Evolutionary conservation across 2,797 vertebrate species (phyloP).

Genomic region (Manis crassicaudata): DNA sequence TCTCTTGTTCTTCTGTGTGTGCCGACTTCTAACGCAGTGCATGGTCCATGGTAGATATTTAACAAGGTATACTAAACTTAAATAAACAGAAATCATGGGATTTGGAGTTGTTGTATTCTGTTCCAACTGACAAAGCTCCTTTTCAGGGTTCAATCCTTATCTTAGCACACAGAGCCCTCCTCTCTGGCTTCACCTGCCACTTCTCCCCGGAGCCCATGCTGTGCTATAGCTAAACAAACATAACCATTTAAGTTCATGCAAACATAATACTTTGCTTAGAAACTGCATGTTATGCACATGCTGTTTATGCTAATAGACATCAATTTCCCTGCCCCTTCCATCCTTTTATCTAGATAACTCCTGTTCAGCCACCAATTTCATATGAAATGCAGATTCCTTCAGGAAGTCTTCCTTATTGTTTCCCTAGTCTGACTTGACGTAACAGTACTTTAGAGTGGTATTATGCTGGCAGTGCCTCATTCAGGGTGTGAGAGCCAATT

Average conservation of each 20-base stretch:
- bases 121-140: background rate
- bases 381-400: background rate
- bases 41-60: background rate
- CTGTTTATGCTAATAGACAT: background rate
- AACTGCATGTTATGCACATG: background rate
- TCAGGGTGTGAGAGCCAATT: background rate
- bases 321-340: background rate
- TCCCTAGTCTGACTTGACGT: background rate
- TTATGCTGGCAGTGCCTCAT: background rate
- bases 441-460: background rate
- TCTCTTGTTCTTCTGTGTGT: background rate
- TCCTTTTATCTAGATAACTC: background rate
- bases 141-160: background rate
- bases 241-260: background rate
- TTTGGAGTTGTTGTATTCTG: background rate
- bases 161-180: background rate
- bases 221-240: background rate
- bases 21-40: background rate
- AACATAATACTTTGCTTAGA: background rate
- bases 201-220: background rate
- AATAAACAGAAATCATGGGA: background rate
- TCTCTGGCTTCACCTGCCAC: background rate
- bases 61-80: background rate
- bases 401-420: background rate
- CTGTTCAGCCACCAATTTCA: background rate